phyloP scores from a whole-genome alignment of 2,888 invertebrate species.

The Alloscopus bannaensis region DNA sequence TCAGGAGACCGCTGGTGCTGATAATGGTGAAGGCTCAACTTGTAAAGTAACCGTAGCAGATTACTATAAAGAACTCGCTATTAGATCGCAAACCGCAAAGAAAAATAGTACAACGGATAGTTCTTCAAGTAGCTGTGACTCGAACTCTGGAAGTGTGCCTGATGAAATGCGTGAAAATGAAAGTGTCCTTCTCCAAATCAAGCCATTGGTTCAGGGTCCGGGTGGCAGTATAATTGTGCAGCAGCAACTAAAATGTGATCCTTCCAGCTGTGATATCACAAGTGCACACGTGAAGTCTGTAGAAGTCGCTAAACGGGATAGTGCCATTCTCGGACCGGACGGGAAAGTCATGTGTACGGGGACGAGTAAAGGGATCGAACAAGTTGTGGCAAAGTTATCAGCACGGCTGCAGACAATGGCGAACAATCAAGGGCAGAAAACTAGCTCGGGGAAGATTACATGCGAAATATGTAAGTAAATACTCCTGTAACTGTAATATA shows the following conservation, averaged over 20 bases:
- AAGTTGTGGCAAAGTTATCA: slow-evolving; percentile 60
- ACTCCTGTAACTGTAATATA: no score
- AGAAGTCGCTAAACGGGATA: slow-evolving; percentile 77
- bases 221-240: slow-evolving; percentile 29
- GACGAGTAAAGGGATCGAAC: slow-evolving; percentile 60
- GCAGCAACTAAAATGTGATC: slow-evolving; percentile 31
- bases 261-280: slow-evolving; percentile 50
- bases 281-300: slow-evolving; percentile 20
- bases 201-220: slow-evolving; percentile 26
- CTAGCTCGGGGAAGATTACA: slow-evolving; percentile 27
- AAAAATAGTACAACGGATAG: no score
- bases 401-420: slow-evolving; percentile 61
- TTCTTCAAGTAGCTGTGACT: no score
- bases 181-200: slow-evolving; percentile 35
- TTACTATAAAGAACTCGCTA: slow-evolving; percentile 33
- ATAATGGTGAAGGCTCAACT: no score
- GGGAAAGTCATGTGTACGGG: slow-evolving; percentile 78
- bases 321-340: slow-evolving; percentile 81
- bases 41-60: no score
- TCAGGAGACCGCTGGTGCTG: no score
- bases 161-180: no score
- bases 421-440: slow-evolving; percentile 35
- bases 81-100: slow-evolving; percentile 1
- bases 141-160: no score
- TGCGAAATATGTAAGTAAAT: slow-evolving; percentile 69